Evolutionary conservation across 2,888 invertebrate genomes (phyloP), one percentile per base, ranked within the genome.

Genomic region (Zaprionus bogoriensis): DNA sequence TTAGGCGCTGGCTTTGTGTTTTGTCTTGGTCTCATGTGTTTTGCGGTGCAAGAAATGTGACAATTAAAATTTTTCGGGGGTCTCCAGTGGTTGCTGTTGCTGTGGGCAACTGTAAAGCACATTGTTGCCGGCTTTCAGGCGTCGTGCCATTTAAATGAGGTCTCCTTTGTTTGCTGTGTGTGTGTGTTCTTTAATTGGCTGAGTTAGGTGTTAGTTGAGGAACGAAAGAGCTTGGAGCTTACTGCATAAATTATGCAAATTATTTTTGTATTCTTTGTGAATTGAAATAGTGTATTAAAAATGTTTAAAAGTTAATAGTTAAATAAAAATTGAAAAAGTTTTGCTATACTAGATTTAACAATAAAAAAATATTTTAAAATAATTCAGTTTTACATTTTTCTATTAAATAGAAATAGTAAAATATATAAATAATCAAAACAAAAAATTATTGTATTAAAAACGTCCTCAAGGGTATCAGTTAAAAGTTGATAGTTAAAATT

Each of bases 41-140:
- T 69, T 77, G 69, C 32, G 62, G 58, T 67, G 23, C 67, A 45
- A 38, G 46, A 70, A 81, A 64, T 81, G 82, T 78, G 75, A 77
- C 76, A 77, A 77, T 77, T 81, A 81, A 77, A 77, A 78, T 78
- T 61, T 57, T 52, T 42, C 20, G 48, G 59, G 12, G 61, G 38
- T 51, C 32, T 20, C 42, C 45, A 25, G 23, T n/a, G 32, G 10
- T 28, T 41, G 28, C 53, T 38, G 25, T 28, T 70, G 45, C 41
- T 42, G 39, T 22, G 60, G 48, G 53, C 55, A 60, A 76, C 54
- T 76, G 44, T 52, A 28, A 39, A 9, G 4, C 3, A 36, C 67
- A 61, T 47, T 73, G 67, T 65, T 47, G 71, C 38, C 41, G 44
- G 54, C 47, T 23, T 38, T 23, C 19, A 7, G 19, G 36, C 36